Base-by-base conservation (phyloP, 2,113 vertebrate genomes). In the Bungarus multicinctus region DNA sequence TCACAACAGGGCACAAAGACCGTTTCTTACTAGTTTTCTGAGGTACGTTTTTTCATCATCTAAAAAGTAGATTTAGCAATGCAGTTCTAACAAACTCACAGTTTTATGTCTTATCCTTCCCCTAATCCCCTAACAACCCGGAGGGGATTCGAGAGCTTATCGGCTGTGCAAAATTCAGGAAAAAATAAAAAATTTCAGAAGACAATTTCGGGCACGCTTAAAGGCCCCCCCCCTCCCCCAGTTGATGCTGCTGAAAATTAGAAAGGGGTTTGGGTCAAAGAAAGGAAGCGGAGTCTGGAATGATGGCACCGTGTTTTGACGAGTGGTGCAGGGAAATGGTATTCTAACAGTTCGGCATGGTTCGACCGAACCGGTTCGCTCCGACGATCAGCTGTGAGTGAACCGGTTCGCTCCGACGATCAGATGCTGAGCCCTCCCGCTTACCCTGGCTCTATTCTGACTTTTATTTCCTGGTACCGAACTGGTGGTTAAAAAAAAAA, bases 111-210 rank as follows among this genome's bases (percentile, higher is more conserved):
- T 88, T 97, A n/a, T 97, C 96, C 54, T 45, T 53, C 88, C 88
- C 54, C 45, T 11, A 27, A 20, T 97, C 97, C n/a, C 97, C 97
- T 96, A 96, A 98, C 97, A 97, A 97, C 90, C 89, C 53, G 45
- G 64, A 69, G 92, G 91, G 96, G 96, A 98, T 97, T 97, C 97
- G 93, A 96, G 96, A 98, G 97, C 97, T 98, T 98, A 97, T 96
- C 47, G 97, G 97, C 95, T 98, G 98, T 98, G 98, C 98, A 98
- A 98, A 93, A 97, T 97, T 98, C 97, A 96, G 95, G 96, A 95
- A 86, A 95, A 34, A 96, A 57, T 2, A 52, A 97, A 97, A 97
- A 93, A 92, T 3, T 95, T 89, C 7, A 50, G 54, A 81, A 20
- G 34, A 60, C 58, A 27, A 60, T 60, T 4, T 5, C 30, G 88